Evolutionary conservation across 2,797 vertebrate genomes (phyloP).

Genomic region (Channa striata): DNA sequence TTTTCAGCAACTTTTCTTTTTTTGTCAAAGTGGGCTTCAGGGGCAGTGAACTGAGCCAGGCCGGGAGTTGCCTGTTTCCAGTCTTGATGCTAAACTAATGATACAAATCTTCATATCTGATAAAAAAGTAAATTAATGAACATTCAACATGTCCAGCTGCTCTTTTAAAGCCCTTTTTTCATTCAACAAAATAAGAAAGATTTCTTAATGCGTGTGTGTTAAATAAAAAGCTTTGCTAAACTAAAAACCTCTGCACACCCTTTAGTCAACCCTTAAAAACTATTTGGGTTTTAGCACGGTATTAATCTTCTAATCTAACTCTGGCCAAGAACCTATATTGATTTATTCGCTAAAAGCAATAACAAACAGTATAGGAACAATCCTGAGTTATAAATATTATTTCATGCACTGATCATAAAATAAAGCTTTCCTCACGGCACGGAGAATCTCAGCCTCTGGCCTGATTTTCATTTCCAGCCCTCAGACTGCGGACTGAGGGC

Average conservation of each 20-base stretch:
- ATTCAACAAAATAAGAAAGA: no score
- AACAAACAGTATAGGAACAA: neutral
- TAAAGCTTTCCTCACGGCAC: conserved; percentile 35
- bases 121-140: no score
- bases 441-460: conserved; percentile 38
- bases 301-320: neutral
- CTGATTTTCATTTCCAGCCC: conserved; percentile 46
- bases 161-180: no score
- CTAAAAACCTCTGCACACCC: no score
- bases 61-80: neutral
- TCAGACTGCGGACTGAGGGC: conserved; percentile 59
- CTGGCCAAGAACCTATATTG: neutral
- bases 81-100: no score
- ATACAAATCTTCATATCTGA: no score
- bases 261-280: neutral
- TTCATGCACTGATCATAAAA: conserved; percentile 42
- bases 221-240: no score
- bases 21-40: neutral
- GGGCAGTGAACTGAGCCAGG: neutral
- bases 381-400: neutral
- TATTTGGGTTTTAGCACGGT: neutral
- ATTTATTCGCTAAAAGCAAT: neutral
- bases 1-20: no score
- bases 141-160: no score
- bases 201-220: no score